Evolutionary conservation across 2,888 invertebrate species (phyloP), one percentile per base, ranked within the genome.

Genomic region (Melangyna quadrimaculata): DNA sequence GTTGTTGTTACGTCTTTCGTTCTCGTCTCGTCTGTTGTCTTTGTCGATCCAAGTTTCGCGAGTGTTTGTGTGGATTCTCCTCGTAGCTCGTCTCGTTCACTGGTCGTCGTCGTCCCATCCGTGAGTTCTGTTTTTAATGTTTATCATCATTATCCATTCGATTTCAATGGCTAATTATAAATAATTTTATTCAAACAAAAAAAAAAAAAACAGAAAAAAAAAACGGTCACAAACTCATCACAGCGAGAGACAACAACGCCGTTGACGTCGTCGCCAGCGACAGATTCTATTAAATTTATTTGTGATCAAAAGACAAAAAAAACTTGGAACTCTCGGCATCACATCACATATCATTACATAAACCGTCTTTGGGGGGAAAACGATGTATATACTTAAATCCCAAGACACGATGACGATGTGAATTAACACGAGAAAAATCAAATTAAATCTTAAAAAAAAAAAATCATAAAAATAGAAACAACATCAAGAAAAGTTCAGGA

Each of bases 281-380:
- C 74, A 69, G 32, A 57, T 59, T 73, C 40, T 22, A 35, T 61
- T 48, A 35, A 57, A 67, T 55, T 75, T n/a, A 55, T 65, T 61
- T 37, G 51, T 51, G 24, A 51, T 51, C 8, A 51, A 51, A 45
- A 27, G 51, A 51, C 51, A 51, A 27, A 51, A 48, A 45, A 51
- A 72, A 69, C 53, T 43, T 27, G 12, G 24, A 81, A 86, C 63
- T 73, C 81, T 70, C 72, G 74, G 69, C 77, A 81, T 81, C 81
- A 73, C 86, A 86, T 86, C 87, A 87, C 80, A 86, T 84, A 86
- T 87, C 87, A 87, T 87, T 87, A 87, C 87, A 87, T 87, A 87
- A 87, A 87, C 87, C 61, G 71, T 67, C 51, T 35, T 65, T 65
- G 65, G 73, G 65, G 63, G 40, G 12, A 14, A 51, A 73, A 45